Conservation (phyloP, 2,797 vertebrate species). For the Tinamus major region DNA sequence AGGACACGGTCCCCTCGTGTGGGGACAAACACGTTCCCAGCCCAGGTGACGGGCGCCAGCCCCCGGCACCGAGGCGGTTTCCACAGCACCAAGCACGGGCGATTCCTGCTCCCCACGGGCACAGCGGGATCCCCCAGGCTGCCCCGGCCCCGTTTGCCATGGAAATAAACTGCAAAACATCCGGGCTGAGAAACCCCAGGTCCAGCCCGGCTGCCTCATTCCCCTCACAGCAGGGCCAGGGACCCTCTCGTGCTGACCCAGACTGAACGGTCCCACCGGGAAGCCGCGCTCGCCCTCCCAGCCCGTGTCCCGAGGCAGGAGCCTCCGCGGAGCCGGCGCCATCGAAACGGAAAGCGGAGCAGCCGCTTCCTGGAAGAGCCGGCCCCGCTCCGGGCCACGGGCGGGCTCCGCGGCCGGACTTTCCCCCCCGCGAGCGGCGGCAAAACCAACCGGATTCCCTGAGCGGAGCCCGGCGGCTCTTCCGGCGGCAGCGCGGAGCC, state of each 20-base stretch:
- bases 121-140: no score
- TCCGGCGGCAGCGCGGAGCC: no score
- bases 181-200: neutral
- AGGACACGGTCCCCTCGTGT: rapidly evolving
- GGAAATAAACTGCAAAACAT: neutral
- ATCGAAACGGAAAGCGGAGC: neutral
- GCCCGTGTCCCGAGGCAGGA: no score
- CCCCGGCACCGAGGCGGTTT: rapidly evolving
- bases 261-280: no score
- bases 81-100: rapidly evolving
- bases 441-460: no score
- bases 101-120: no score
- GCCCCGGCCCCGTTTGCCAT: neutral
- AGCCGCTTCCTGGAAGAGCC: neutral
- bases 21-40: neutral
- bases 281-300: neutral
- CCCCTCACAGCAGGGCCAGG: rapidly evolving
- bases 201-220: neutral
- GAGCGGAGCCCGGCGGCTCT: no score
- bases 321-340: no score
- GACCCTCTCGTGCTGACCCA: rapidly evolving
- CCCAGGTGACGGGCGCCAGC: neutral
- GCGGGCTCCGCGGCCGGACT: no score
- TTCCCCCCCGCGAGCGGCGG: no score
- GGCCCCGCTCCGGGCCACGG: no score